Percentiles rank a stretch among this genome's conserved stretches.
Conservation (phyloP, 2,888 invertebrate species). For the Tigriopus californicus region DNA sequence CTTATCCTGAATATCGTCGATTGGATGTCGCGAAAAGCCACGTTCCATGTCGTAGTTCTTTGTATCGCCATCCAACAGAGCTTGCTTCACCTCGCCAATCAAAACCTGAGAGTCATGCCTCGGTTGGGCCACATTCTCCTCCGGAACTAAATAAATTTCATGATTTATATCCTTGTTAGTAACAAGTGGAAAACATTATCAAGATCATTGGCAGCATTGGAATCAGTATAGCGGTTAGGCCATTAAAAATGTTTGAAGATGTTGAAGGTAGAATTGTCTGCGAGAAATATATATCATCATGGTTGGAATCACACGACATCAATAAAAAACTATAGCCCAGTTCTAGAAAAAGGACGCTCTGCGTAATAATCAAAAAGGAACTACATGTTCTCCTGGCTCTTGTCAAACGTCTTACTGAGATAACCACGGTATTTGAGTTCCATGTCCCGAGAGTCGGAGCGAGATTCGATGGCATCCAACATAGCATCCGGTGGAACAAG, state of each 20-base stretch:
- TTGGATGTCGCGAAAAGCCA: slow-evolving; percentile 71
- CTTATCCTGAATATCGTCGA: slow-evolving; percentile 45
- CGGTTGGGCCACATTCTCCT: slow-evolving; percentile 74
- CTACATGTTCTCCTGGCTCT: too few relatives aligned
- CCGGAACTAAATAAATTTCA: slow-evolving; percentile 40
- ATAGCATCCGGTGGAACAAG: slow-evolving; percentile 73
- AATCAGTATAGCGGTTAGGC: too few relatives aligned
- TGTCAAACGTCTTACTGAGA: background rate
- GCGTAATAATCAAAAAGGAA: too few relatives aligned
- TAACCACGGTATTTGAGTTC: slow-evolving; percentile 45
- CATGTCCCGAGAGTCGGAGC: slow-evolving; percentile 54
- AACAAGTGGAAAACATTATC: too few relatives aligned
- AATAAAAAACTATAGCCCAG: too few relatives aligned
- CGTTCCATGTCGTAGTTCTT: slow-evolving; percentile 77
- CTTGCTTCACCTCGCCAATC: slow-evolving; percentile 58
- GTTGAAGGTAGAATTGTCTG: too few relatives aligned
- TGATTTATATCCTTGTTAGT: background rate
- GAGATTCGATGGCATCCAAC: slow-evolving; percentile 80
- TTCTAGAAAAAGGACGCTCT: too few relatives aligned
- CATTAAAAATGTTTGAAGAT: too few relatives aligned
- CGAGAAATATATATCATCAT: too few relatives aligned
- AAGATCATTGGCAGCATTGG: too few relatives aligned
- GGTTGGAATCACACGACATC: too few relatives aligned
- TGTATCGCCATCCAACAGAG: slow-evolving; percentile 71
- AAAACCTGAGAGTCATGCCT: slow-evolving; percentile 66